phyloP scores from a whole-genome alignment of 2,888 invertebrate species.

The Synergus laeviventris region DNA sequence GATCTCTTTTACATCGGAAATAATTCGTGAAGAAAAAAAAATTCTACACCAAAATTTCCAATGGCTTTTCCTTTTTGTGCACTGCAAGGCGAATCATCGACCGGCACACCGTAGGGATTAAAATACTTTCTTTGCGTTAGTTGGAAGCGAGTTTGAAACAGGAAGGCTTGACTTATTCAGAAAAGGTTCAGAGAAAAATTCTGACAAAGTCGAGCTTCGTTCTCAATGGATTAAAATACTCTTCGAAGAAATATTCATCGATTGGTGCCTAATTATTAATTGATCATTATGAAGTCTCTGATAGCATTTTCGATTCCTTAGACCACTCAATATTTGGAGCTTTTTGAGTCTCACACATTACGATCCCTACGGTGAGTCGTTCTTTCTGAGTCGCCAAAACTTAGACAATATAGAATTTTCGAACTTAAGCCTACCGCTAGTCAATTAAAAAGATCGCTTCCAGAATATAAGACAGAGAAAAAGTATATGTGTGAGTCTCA shows the following conservation, averaged over 20 bases:
- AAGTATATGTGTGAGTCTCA: conserved; percentile 18
- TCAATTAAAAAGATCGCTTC: conserved; percentile 2
- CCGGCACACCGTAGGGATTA: not conserved
- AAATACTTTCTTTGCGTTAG: not conserved
- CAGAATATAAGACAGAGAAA: not conserved
- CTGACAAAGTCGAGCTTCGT: not conserved
- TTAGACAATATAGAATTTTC: not conserved
- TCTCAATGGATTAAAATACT: not conserved
- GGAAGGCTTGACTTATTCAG: not conserved
- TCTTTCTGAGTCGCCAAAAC: not conserved
- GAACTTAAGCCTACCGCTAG: not conserved
- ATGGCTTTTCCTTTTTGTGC: not conserved
- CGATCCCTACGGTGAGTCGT: conserved; percentile 3
- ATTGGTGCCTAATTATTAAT: not conserved
- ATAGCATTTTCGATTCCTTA: not conserved
- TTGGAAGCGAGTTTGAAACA: not conserved
- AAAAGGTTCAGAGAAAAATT: not conserved
- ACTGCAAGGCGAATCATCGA: not conserved
- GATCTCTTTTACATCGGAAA: not conserved
- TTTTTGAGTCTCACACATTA: conserved; percentile 1
- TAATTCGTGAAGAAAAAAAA: not conserved
- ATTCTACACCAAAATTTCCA: not conserved
- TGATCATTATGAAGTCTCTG: conserved; percentile 5
- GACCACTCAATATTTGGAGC: not conserved
- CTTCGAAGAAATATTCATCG: not conserved